Base-by-base conservation (phyloP, 2,888 invertebrate species). In the Caenorhabditis sp. region DNA sequence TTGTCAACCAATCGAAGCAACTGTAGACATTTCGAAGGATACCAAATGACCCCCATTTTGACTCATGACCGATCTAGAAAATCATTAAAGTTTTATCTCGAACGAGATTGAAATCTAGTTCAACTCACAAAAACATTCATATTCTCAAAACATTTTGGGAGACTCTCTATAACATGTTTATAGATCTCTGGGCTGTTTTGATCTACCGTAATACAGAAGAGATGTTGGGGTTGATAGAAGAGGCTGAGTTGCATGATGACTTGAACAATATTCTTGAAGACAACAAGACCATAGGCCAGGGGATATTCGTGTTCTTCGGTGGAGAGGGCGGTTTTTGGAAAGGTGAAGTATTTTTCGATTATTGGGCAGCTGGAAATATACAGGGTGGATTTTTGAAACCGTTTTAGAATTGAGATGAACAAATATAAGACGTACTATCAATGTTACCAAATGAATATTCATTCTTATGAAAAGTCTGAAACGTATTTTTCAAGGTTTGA, bases 181-280 rank as follows among this genome's bases (percentile, higher is more conserved):
- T 63, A 73, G 17, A 59, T 25, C 36, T 65, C 57, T 12, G 65
- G 17, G 36, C 73, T 73, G 27, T 65, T 49, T 27, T 59, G 31
- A 38, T 78, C 78, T 8, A 77, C 67, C 21, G 74, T 72, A n/a
- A 78, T 67, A 43, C 76, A 76, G 54, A 73, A 78, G 0, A 66
- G 36, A 31, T 78, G 72, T 63, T 78, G 78, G 1, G 78, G 78
- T 27, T 74, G 71, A 36, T 78, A 78, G 63, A 78, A 73, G 3
- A 76, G 49, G 12, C 65, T 65, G 20, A 78, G 50, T 54, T 73
- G 65, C 59, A 68, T 64, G 21, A 77, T 23, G 25, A 77, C 73
- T 62, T 78, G 77, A 1, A 74, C 71, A 54, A 74, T 67, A 26
- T 74, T 64, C 49, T 74, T 77, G 26, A 74, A 78, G 20, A 78